A percentile compares a stretch with the other conserved stretches of the same genome.
Conservation (phyloP, 2,888 invertebrate genomes). For the Hanleya hanleyi region DNA sequence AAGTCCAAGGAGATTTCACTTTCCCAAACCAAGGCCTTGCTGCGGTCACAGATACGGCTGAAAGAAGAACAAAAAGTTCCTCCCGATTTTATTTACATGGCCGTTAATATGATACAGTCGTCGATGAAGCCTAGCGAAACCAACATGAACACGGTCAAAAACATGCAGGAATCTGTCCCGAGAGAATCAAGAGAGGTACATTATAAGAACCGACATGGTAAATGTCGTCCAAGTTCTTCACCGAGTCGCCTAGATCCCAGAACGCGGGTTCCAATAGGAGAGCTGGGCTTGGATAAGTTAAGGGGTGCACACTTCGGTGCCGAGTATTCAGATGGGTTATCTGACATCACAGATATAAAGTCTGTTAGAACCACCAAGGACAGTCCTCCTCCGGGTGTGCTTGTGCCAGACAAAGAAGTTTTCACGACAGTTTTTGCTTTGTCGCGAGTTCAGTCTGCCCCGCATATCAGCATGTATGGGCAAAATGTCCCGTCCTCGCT, state of each 20-base stretch:
- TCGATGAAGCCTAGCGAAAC: slow-evolving; percentile 57
- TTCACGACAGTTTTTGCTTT: slow-evolving; percentile 52
- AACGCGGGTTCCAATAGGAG: slow-evolving; percentile 60
- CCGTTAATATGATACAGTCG: slow-evolving; percentile 67
- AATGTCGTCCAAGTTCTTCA: slow-evolving; percentile 67
- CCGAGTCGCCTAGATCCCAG: slow-evolving; percentile 69
- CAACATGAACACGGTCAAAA: slow-evolving; percentile 54
- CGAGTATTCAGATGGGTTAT: slow-evolving; percentile 43
- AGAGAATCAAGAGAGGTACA: neutral
- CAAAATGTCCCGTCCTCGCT: slow-evolving; percentile 57
- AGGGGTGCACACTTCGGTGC: slow-evolving; percentile 30
- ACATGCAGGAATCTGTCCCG: slow-evolving; percentile 34
- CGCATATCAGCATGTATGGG: slow-evolving; percentile 38
- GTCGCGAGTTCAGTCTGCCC: slow-evolving; percentile 43
- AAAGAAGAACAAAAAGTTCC: slow-evolving; percentile 61
- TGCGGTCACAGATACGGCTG: slow-evolving; percentile 69
- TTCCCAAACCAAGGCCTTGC: slow-evolving; percentile 67
- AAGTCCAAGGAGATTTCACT: slow-evolving; percentile 58
- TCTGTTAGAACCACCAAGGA: slow-evolving; percentile 49
- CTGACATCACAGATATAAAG: slow-evolving; percentile 51
- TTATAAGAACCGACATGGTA: slow-evolving; percentile 19
- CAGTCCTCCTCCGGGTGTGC: slow-evolving; percentile 39
- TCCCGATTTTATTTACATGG: slow-evolving; percentile 71
- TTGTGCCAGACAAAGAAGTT: slow-evolving; percentile 43
- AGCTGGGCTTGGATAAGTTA: slow-evolving; percentile 54